Percentiles rank a stretch among this genome's conserved stretches.
Conservation (phyloP, 2,113 vertebrate genomes). For the Phoxinus phoxinus region DNA sequence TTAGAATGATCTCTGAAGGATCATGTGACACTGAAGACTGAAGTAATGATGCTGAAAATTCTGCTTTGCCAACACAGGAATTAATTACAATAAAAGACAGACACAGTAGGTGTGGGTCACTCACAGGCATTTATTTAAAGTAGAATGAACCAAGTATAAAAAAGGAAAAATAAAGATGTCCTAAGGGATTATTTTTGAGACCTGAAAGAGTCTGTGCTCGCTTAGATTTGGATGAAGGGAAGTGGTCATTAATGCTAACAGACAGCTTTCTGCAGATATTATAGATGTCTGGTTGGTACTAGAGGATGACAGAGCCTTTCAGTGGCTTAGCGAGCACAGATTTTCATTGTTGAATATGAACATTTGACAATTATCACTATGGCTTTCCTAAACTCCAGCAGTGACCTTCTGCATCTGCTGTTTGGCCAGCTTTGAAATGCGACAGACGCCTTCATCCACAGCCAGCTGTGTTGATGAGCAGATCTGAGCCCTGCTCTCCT, state of each 20-base stretch:
- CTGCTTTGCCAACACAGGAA: background rate
- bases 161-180: background rate
- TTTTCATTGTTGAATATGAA: background rate
- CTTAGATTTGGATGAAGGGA: background rate
- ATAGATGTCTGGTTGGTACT: background rate
- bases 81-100: background rate
- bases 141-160: background rate
- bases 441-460: conserved; percentile 24
- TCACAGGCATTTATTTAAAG: background rate
- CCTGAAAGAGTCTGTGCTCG: background rate
- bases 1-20: too few relatives aligned
- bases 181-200: background rate
- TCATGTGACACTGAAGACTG: too few relatives aligned
- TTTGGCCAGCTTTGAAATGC: conserved; percentile 22
- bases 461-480: conserved; percentile 36
- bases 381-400: conserved; percentile 11
- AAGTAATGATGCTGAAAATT: too few relatives aligned
- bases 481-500: conserved; percentile 17
- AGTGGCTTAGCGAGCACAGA: background rate
- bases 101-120: background rate
- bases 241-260: background rate
- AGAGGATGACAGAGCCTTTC: background rate
- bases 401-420: conserved; percentile 31
- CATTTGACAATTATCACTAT: background rate
- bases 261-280: background rate